Base-by-base conservation (phyloP, 2,113 vertebrate genomes). In the Nycticryphes semicollaris region DNA sequence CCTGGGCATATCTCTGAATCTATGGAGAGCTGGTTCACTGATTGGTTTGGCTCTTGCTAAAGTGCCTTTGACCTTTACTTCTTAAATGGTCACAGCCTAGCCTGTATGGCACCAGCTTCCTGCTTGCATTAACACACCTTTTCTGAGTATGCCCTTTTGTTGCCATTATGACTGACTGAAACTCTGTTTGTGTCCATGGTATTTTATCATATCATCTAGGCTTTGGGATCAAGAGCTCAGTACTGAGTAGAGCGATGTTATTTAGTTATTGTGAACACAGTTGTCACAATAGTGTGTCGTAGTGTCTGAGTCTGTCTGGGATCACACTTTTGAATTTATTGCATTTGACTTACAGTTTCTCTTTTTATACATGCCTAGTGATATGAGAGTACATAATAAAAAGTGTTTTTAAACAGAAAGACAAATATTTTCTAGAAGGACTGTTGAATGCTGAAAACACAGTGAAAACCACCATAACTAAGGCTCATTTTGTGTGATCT, bases 361-460 rank as follows among this genome's bases (percentile, higher is more conserved):
- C 37, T 54, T 90, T 78, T 85, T 75, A 28, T 3, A 51, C 14
- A n/a, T 16, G 20, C 9, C 3, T 70, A 60, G 10, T 83, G 18
- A 59, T 69, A 63, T 10, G 50, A 69, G 2, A 74, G 87, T 70
- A 60, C 41, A 67, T 4, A 53, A 41, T n/a, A 69, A 87, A 57
- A 13, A 64, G 47, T 31, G 9, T 2, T 76, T 83, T 82, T 86
- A 90, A 93, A 48, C 25, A 93, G 75, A 59, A 96, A 96, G 82
- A 8, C 33, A 95, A 96, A 96, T 94, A 72, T 94, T 95, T 94
- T 96, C 78, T 43, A 91, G 48, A 87, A 86, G 89, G n/a, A 10
- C 31, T 62, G 51, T 10, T 66, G 70, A 94, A 94, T 72, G 45
- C 19, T 93, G 67, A 83, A 84, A 92, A 89, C 8, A 62, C 14